These are phyloP conservation scores for Anseranas semipalmata DNA, from an alignment of 2,113 vertebrate species.

Conservation along the genomic window DNA sequence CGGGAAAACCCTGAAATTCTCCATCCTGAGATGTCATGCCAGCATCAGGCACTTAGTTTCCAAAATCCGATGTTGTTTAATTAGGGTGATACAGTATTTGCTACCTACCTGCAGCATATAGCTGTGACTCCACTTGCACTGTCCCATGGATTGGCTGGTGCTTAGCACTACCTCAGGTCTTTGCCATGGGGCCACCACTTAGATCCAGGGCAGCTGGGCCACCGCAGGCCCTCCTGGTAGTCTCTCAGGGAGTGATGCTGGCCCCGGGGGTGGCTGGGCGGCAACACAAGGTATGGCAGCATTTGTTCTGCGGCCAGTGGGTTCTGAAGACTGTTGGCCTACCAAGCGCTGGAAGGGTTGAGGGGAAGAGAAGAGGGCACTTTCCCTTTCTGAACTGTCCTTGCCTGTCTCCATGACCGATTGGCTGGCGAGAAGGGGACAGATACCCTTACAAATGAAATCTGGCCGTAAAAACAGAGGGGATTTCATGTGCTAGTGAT, in stretches of 20 bases:
- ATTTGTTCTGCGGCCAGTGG: no score
- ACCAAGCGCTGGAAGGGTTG: neutral
- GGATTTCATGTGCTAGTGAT: neutral
- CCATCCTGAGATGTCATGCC: accelerated
- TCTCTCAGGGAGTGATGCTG: neutral
- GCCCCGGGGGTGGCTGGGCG: neutral
- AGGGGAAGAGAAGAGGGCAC: neutral
- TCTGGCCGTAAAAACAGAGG: neutral
- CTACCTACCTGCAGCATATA: neutral
- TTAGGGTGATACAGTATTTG: neutral
- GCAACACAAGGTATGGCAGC: neutral
- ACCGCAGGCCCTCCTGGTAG: neutral
- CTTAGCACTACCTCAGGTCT: neutral
- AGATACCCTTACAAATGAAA: neutral
- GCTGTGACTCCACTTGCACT: neutral
- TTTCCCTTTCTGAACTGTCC: neutral
- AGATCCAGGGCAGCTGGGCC: neutral
- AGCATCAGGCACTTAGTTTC: neutral
- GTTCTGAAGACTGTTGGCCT: no score
- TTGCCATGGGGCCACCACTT: neutral
- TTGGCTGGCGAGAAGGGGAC: neutral
- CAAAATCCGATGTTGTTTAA: neutral
- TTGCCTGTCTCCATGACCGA: neutral
- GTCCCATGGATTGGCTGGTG: neutral
- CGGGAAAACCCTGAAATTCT: neutral